These are phyloP conservation scores for Lasioglossum malachurum DNA, from an alignment of 2,888 invertebrate genomes.

Conservation along the genomic window DNA sequence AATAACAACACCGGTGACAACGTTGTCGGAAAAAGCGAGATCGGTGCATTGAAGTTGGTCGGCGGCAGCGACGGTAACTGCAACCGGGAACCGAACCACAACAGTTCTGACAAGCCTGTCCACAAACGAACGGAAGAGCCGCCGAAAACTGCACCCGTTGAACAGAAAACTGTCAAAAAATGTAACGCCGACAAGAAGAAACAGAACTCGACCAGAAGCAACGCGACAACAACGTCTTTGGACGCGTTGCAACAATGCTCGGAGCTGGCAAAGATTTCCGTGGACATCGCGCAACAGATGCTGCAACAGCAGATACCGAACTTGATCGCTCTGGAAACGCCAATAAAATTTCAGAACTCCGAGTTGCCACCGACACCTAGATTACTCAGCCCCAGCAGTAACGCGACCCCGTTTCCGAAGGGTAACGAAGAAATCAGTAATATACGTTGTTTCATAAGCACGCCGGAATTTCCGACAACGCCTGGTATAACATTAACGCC, in stretches of 20 bases:
- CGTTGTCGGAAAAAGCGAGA: neutral
- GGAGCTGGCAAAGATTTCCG: constrained; percentile 60
- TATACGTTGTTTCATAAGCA: constrained; percentile 77
- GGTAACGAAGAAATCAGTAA: constrained; percentile 74
- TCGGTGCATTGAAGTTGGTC: neutral
- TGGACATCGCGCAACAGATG: constrained; percentile 62
- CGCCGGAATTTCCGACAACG: constrained; percentile 82
- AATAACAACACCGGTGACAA: neutral
- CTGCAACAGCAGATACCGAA: constrained; percentile 60
- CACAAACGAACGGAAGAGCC: neutral
- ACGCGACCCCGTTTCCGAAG: constrained; percentile 70
- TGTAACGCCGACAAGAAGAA: constrained; percentile 33
- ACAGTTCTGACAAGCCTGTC: neutral
- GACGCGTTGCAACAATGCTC: constrained; percentile 12
- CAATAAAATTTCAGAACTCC: constrained; percentile 75
- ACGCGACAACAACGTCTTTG: constrained; percentile 1
- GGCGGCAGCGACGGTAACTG: neutral
- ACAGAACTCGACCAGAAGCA: neutral
- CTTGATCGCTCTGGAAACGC: constrained; percentile 78
- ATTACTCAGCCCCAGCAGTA: constrained; percentile 77
- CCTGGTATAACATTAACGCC: constrained; percentile 81
- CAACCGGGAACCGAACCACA: neutral
- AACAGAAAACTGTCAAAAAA: constrained; percentile 72
- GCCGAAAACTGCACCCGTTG: constrained; percentile 11
- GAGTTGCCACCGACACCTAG: constrained; percentile 81